Conservation (phyloP, 1,140 invertebrate species). For the Kradibia gibbosae region DNA sequence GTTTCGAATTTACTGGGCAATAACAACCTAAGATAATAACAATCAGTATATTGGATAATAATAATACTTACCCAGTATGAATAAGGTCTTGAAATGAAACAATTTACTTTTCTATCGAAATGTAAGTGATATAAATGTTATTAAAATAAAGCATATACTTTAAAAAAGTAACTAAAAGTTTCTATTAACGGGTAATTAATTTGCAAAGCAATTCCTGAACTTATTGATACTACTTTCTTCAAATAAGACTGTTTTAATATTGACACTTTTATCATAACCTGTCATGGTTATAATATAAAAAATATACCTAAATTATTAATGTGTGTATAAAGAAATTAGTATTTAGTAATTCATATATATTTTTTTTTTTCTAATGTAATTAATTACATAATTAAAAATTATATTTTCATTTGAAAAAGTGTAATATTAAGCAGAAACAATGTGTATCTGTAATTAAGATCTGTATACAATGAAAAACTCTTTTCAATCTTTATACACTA, state of each 20-base stretch:
- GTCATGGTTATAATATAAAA: not conserved
- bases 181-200: not conserved
- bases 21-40: not conserved
- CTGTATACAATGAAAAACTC: not conserved
- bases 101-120: not conserved
- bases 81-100: not conserved
- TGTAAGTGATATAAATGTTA: not conserved
- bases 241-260: not conserved
- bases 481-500: no score
- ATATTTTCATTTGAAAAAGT: not conserved
- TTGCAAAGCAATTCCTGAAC: not conserved
- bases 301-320: not conserved
- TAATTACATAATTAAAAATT: not conserved
- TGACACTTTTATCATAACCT: slow-evolving; percentile 2
- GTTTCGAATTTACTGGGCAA: no score
- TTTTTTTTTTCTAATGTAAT: not conserved
- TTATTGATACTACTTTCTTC: not conserved
- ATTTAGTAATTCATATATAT: not conserved
- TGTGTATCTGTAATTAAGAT: slow-evolving; percentile 1
- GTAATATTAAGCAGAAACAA: not conserved
- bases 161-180: not conserved
- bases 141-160: not conserved
- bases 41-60: not conserved
- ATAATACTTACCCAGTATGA: not conserved
- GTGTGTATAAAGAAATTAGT: not conserved